Percentiles rank a stretch among this genome's conserved stretches.
These are phyloP conservation scores for Heteronetta atricapilla DNA, from an alignment of 2,113 vertebrate species.

Conservation along the genomic window DNA sequence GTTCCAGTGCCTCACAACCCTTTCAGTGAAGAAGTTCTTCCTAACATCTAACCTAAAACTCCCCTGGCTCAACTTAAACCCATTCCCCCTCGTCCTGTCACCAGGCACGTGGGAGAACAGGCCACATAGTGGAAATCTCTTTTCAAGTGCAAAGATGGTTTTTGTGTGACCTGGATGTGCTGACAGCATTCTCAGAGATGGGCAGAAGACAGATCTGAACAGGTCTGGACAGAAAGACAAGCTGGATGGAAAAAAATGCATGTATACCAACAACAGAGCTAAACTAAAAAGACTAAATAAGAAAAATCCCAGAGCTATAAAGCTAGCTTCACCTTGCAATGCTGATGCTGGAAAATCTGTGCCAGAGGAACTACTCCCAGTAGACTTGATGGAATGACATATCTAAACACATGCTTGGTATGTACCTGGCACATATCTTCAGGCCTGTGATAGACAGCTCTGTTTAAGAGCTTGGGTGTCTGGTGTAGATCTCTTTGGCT, in stretches of 20 bases:
- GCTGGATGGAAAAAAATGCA: neutral
- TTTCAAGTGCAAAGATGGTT: neutral
- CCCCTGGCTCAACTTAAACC: no score
- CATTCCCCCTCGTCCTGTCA: no score
- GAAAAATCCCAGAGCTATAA: neutral
- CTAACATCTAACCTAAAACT: no score
- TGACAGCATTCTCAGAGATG: neutral
- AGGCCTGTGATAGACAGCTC: neutral
- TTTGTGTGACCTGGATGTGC: neutral
- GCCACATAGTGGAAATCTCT: neutral
- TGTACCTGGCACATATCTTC: neutral
- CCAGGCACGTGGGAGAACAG: no score
- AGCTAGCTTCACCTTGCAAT: neutral
- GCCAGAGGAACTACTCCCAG: neutral
- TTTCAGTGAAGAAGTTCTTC: no score
- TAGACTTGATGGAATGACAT: neutral
- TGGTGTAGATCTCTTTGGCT: neutral
- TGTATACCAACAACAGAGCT: neutral
- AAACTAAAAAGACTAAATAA: neutral
- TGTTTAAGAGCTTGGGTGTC: neutral
- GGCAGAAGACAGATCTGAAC: neutral
- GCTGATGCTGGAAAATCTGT: neutral
- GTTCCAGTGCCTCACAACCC: no score
- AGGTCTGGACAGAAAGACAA: neutral
- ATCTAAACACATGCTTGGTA: rapidly evolving